Percentiles rank a stretch among this genome's conserved stretches.
phyloP scores from a whole-genome alignment of 1,140 invertebrate genomes.

The Drosophila bifasciata region DNA sequence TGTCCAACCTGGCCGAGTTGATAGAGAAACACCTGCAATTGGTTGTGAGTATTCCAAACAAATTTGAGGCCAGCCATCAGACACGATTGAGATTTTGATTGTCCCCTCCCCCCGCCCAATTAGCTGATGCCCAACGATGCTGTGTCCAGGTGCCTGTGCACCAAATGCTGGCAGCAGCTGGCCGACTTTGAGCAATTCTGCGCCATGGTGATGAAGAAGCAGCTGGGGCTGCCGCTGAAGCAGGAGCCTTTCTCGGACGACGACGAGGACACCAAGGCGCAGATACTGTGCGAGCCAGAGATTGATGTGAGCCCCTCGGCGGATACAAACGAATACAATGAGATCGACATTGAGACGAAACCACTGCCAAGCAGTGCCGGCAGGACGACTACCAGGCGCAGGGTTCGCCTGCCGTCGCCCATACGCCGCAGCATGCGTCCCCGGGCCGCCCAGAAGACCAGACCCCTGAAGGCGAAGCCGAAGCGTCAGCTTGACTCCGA shows the following conservation, averaged over 20 bases:
- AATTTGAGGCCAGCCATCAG: background rate
- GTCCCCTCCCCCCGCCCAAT: too few relatives aligned
- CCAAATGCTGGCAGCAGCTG: conserved; percentile 46
- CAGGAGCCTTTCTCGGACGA: conserved; percentile 34
- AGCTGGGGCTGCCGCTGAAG: conserved; percentile 37
- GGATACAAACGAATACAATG: conserved; percentile 33
- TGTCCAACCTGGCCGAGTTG: conserved; percentile 34
- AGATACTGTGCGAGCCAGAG: conserved; percentile 44
- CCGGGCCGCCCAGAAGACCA: conserved; percentile 1
- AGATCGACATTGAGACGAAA: conserved; percentile 30
- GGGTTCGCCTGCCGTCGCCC: conserved; percentile 12
- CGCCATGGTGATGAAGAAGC: conserved; percentile 48
- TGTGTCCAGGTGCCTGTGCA: conserved; percentile 39
- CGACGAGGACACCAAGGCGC: conserved; percentile 31
- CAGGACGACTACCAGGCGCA: background rate
- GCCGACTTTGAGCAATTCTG: conserved; percentile 48
- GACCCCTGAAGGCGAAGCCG: conserved; percentile 9
- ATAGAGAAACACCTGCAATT: conserved; percentile 48
- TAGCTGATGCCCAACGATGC: conserved; percentile 35
- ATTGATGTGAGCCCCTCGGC: conserved; percentile 39
- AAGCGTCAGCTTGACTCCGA: conserved; percentile 16
- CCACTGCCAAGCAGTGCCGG: conserved; percentile 3
- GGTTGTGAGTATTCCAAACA: conserved; percentile 17
- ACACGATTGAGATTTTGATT: too few relatives aligned
- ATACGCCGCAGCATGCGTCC: conserved; percentile 36